Evolutionary conservation across 2,113 vertebrate species (phyloP).

Genomic region (Antechinus stuartii): DNA sequence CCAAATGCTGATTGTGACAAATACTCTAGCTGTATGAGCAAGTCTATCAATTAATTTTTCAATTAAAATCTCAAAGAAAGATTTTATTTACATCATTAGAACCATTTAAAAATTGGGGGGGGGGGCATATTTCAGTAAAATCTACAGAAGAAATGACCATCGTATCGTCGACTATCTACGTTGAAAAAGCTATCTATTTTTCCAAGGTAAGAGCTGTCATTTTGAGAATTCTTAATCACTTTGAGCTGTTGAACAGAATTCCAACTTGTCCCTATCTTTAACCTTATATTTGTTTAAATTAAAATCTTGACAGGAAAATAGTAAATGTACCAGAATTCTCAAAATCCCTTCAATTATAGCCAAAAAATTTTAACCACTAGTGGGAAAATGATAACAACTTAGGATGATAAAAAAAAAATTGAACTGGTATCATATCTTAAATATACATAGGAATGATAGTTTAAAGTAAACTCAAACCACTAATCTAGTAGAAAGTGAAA

Average conservation of each 20-base stretch:
- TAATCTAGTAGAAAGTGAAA: neutral
- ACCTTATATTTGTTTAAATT: constrained; percentile 66
- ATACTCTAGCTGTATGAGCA: neutral
- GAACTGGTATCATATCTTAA: neutral
- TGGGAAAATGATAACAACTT: constrained; percentile 63
- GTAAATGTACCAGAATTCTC: constrained; percentile 53
- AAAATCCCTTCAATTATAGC: constrained; percentile 49
- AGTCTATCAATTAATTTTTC: neutral
- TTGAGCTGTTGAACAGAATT: constrained; percentile 73
- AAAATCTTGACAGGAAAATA: constrained; percentile 73
- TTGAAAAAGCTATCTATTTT: constrained; percentile 26
- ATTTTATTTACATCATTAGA: neutral
- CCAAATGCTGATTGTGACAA: neutral
- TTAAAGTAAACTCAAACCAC: neutral
- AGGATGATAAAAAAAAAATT: constrained; percentile 8
- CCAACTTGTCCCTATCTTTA: constrained; percentile 65
- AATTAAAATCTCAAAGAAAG: neutral
- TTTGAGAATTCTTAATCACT: constrained; percentile 71
- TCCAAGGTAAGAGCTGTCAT: constrained; percentile 7
- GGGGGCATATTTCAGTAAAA: neutral
- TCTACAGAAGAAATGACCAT: neutral
- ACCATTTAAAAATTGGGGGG: neutral
- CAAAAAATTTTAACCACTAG: constrained; percentile 66
- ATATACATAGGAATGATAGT: neutral
- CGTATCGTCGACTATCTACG: neutral